These are phyloP conservation scores for Sternotherus odoratus DNA, from an alignment of 2,797 vertebrate species.

Conservation along the genomic window DNA sequence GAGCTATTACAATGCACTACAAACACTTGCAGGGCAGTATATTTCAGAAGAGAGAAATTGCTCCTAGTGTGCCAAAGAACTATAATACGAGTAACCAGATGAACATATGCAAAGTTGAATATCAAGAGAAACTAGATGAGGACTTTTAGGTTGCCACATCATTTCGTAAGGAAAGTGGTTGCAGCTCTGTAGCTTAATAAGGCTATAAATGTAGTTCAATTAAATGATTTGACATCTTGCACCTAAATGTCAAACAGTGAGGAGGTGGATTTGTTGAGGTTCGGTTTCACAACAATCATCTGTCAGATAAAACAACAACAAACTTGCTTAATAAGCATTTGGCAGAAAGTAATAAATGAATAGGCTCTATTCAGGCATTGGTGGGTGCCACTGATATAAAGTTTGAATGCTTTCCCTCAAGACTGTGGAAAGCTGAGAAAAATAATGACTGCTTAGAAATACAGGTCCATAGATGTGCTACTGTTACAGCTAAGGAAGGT, in stretches of 20 bases:
- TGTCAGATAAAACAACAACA: not conserved
- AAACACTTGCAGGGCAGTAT: not conserved
- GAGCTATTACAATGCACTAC: not conserved
- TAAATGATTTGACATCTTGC: not conserved
- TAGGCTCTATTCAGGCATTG: not conserved
- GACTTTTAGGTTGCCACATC: not conserved
- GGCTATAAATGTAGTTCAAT: not conserved
- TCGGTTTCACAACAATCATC: not conserved
- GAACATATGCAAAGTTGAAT: not conserved
- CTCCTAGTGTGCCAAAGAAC: not conserved
- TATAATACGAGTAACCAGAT: not conserved
- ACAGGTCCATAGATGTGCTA: not conserved
- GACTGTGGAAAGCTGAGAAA: conserved; percentile 25
- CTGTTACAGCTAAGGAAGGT: not conserved
- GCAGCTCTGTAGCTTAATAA: not conserved
- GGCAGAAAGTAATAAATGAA: not conserved
- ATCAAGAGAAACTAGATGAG: not conserved
- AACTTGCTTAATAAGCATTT: not conserved
- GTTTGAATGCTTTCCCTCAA: conserved; percentile 17
- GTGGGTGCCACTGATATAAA: not conserved
- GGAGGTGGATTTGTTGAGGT: not conserved
- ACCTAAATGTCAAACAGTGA: not conserved
- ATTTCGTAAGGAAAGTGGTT: not conserved
- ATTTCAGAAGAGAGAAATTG: not conserved
- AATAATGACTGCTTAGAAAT: not conserved